Evolutionary conservation across 2,113 vertebrate genomes (phyloP).

Genomic region (Paraplagusia blochii): DNA sequence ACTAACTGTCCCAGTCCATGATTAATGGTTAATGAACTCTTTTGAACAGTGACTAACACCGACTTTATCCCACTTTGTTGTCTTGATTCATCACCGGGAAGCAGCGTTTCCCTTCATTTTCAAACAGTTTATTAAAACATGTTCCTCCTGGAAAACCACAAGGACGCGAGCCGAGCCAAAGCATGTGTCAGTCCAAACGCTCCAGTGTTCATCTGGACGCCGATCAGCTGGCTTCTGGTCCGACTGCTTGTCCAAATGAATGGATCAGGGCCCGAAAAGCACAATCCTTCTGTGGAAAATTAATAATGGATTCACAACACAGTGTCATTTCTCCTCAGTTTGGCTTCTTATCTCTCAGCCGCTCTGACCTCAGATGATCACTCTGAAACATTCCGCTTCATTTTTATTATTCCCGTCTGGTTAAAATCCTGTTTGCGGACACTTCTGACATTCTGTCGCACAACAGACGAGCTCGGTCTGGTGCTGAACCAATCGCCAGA

Average conservation of each 20-base stretch:
- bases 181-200: conserved; percentile 22
- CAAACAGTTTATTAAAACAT: conserved; percentile 9
- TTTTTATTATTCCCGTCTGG: conserved; percentile 12
- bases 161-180: conserved; percentile 13
- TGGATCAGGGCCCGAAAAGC: not conserved
- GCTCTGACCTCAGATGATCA: conserved; percentile 3
- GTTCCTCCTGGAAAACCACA: conserved; percentile 23
- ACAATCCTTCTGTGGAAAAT: not conserved
- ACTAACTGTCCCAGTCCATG: too few relatives aligned
- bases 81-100: too few relatives aligned
- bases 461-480: not conserved
- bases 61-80: too few relatives aligned
- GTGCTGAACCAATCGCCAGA: too few relatives aligned
- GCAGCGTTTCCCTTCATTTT: not conserved
- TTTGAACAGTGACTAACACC: too few relatives aligned
- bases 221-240: conserved; percentile 1
- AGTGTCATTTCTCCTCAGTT: not conserved
- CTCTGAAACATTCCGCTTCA: conserved; percentile 11
- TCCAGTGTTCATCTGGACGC: conserved; percentile 31
- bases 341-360: not conserved
- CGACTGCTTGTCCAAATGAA: conserved; percentile 2
- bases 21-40: too few relatives aligned
- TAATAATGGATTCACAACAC: not conserved
- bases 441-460: conserved; percentile 19
- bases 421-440: too few relatives aligned